Conservation (phyloP, 2,797 vertebrate genomes). For the Sparus aurata region DNA sequence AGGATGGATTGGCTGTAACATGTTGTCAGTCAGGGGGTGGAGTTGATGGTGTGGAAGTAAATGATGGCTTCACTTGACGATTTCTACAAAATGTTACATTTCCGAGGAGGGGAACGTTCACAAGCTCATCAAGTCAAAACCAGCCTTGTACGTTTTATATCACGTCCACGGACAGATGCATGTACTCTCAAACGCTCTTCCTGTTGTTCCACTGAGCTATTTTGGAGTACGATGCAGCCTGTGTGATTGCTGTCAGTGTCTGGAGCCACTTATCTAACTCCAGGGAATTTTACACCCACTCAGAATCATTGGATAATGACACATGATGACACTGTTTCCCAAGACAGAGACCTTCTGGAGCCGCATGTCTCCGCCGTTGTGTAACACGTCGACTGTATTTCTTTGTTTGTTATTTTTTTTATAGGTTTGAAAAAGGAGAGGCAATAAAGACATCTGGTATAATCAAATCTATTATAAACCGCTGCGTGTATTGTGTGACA, state of each 20-base stretch:
- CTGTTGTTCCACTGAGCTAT: constrained; percentile 1
- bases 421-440: neutral
- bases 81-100: neutral
- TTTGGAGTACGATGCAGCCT: constrained; percentile 6
- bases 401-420: neutral
- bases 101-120: constrained; percentile 13
- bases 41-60: constrained; percentile 1
- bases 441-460: neutral
- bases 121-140: constrained; percentile 6
- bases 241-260: constrained; percentile 28
- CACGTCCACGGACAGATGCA: neutral
- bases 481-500: neutral
- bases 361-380: neutral
- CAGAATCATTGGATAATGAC: constrained; percentile 16
- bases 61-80: constrained; percentile 12
- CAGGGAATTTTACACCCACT: constrained; percentile 29
- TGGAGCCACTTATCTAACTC: constrained; percentile 25
- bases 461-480: neutral
- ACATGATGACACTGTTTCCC: constrained; percentile 9
- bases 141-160: neutral
- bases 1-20: constrained; percentile 17
- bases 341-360: constrained; percentile 1
- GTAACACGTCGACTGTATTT: constrained; percentile 2
- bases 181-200: neutral
- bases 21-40: constrained; percentile 36